Evolutionary conservation across 2,797 vertebrate species (phyloP), one percentile per base, ranked within the genome.

Genomic region (Scarus forsteni): DNA sequence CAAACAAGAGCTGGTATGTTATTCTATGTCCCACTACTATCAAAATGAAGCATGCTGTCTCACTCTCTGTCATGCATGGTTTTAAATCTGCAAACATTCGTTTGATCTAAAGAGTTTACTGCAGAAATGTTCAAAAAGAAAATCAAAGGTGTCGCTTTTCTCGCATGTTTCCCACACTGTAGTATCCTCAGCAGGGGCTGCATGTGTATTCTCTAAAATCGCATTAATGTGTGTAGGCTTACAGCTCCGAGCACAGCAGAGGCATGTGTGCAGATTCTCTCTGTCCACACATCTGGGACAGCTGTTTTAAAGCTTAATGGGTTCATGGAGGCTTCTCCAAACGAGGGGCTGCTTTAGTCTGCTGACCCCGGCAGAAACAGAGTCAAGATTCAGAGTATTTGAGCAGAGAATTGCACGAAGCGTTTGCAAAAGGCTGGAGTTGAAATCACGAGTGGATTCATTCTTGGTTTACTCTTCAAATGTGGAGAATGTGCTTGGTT

Each of bases 1-100:
- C 79, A 95, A 93, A 77, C 93, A 91, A 60, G 94, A 95, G 51
- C 86, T 94, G 94, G 94, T 94, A 89, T 16, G 93, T 93, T 49
- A 3, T 54, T 65, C 1, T 7, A 18, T 64, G 40, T 50, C 48
- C 57, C 71, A 72, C 27, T 65, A 39, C 60, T 56, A 15, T 12
- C 65, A 12, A 53, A 43, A 7, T 40, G 19, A 55, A 15, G 44
- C 4, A 7, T 15, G n/a, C 13, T 7, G 13, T 10, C 46, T 4
- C 11, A 49, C 44, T 51, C 70, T 55, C 34, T 8, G 55, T 51
- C 60, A 42, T 36, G 10, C 6, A 11, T 9, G 6, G 34, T 48
- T 27, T 10, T 3, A 54, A 54, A 38, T 38, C 14, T 54, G 19
- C 19, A 51, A 34, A 34, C 11, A 34, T 16, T 9, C 7, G 3